These are phyloP conservation scores for Dynastes tityus DNA, from an alignment of 2,888 invertebrate genomes.

Conservation along the genomic window DNA sequence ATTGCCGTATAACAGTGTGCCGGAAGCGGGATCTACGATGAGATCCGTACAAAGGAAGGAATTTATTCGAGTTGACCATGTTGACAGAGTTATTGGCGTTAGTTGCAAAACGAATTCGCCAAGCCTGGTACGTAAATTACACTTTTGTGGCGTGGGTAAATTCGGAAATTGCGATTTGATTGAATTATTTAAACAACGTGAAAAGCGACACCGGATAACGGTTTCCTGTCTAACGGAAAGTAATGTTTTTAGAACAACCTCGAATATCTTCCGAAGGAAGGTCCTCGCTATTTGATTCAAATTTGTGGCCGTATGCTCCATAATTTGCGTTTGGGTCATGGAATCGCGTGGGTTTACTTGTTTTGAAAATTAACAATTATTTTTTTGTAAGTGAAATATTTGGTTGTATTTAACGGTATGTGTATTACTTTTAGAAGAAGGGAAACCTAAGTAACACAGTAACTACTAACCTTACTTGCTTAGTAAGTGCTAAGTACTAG, in stretches of 20 bases:
- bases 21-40: slow-evolving; percentile 32
- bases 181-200: slow-evolving; percentile 43
- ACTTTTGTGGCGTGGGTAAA: slow-evolving; percentile 28
- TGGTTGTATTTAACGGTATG: too few relatives aligned
- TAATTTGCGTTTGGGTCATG: neutral
- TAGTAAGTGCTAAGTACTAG: too few relatives aligned
- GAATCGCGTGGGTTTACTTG: neutral
- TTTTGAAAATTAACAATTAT: neutral
- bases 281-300: neutral
- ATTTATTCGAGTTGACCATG: slow-evolving; percentile 43
- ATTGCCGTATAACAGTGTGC: slow-evolving; percentile 13
- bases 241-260: slow-evolving; percentile 19
- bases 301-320: neutral
- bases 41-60: slow-evolving; percentile 36
- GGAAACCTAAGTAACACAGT: too few relatives aligned
- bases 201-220: neutral
- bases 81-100: slow-evolving; percentile 40
- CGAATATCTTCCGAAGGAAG: neutral
- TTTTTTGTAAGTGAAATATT: too few relatives aligned
- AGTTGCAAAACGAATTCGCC: slow-evolving; percentile 36
- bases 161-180: slow-evolving; percentile 40
- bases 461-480: too few relatives aligned
- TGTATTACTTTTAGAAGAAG: too few relatives aligned
- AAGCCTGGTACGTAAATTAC: slow-evolving; percentile 27
- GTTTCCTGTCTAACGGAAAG: neutral